These are phyloP conservation scores for Furcula furcula DNA, from an alignment of 2,888 invertebrate genomes.

Conservation along the genomic window DNA sequence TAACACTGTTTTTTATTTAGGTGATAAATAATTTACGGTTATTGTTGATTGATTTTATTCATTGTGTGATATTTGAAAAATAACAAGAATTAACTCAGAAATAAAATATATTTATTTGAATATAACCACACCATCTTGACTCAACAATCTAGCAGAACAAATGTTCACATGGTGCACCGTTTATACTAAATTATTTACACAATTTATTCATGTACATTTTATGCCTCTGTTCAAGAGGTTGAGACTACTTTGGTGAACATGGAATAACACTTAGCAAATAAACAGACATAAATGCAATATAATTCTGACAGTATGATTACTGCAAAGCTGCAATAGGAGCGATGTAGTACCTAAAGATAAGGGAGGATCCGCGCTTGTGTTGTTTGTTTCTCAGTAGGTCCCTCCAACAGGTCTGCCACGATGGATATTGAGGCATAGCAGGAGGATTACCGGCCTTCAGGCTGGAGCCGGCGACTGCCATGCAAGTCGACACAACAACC, in stretches of 20 bases:
- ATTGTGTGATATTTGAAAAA: constrained; percentile 16
- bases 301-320: constrained; percentile 47
- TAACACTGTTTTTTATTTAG: constrained; percentile 22
- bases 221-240: constrained; percentile 48
- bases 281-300: constrained; percentile 70
- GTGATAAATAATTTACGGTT: too few species aligned
- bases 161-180: constrained; percentile 70
- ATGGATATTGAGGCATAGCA: constrained; percentile 89
- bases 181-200: constrained; percentile 77
- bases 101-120: constrained; percentile 74
- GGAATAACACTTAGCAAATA: constrained; percentile 78
- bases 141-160: constrained; percentile 74
- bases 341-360: constrained; percentile 88
- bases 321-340: constrained; percentile 71
- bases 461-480: constrained; percentile 91
- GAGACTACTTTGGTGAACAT: constrained; percentile 74
- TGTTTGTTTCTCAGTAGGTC: constrained; percentile 88
- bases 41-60: too few species aligned
- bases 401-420: constrained; percentile 92
- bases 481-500: constrained; percentile 94
- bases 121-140: constrained; percentile 66
- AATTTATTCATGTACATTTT: constrained; percentile 62
- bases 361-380: constrained; percentile 92
- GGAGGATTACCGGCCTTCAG: constrained; percentile 92
- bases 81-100: constrained; percentile 46